Evolutionary conservation across 2,888 invertebrate genomes (phyloP).

Genomic region (Gordius sp.): DNA sequence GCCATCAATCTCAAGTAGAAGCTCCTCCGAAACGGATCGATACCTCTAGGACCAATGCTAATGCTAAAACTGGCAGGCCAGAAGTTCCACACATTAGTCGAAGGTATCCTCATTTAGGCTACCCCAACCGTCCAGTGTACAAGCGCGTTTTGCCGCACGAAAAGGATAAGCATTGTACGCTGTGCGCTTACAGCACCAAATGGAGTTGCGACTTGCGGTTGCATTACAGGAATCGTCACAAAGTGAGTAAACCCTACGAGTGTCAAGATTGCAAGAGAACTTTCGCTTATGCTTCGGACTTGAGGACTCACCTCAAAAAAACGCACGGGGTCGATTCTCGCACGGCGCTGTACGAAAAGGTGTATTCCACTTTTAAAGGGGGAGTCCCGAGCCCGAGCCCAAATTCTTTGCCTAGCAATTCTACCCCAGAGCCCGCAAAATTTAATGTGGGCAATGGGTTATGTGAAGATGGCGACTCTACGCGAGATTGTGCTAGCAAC

Average conservation of each 20-base stretch:
- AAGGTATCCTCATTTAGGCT: background rate
- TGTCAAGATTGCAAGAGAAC: slow-evolving; percentile 2
- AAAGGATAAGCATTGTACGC: slow-evolving; percentile 14
- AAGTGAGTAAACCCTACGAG: slow-evolving; percentile 5
- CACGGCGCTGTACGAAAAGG: slow-evolving; percentile 12
- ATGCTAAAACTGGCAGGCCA: no score
- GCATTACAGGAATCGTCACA: slow-evolving; percentile 7
- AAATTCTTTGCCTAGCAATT: background rate
- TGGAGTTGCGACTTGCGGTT: slow-evolving; percentile 12
- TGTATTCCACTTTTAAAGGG: background rate
- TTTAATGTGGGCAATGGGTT: no score
- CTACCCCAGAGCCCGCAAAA: background rate
- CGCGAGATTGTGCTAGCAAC: no score
- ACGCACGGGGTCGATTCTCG: slow-evolving; percentile 8
- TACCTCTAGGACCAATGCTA: no score
- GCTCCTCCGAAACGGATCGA: no score
- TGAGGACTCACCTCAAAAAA: slow-evolving; percentile 8
- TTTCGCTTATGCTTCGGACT: background rate
- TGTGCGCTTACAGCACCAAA: slow-evolving; percentile 13
- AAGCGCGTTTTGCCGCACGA: slow-evolving; percentile 10
- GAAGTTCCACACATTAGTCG: no score
- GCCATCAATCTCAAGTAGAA: no score
- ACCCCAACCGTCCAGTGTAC: background rate
- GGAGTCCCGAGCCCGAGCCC: background rate
- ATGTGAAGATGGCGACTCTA: no score